Evolutionary conservation across 2,888 invertebrate species (phyloP), one percentile per base, ranked within the genome.

Genomic region (Xestia c-nigrum): DNA sequence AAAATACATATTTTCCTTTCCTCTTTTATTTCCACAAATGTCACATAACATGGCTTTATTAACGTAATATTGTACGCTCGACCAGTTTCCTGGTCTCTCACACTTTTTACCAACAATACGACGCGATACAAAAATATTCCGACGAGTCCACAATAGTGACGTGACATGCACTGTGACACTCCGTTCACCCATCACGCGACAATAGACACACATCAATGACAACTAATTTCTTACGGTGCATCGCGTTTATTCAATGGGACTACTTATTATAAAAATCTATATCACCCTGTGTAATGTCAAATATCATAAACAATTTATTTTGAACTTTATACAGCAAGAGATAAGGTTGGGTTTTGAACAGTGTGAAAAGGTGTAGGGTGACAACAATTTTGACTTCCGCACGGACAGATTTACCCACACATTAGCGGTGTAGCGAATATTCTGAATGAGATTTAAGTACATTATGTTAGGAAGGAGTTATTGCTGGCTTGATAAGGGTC

Each of bases 221-320:
- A 91, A 91, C 95, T 96, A 96, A 96, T 96, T 96, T 93, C 95
- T 94, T 95, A 95, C 95, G 96, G 94, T 94, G 88, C 93, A 92
- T 91, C 94, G 94, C 94, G 91, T 93, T 93, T 90, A 93, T 94
- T 93, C 93, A 91, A 92, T 91, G 87, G 89, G 87, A 90, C 90
- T 90, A 88, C 85, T 88, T 85, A 79, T 85, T 87, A 86, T 84
- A 87, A 87, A 88, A 89, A 84, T 81, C 74, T 82, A 85, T 88
- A 90, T 88, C 88, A 86, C 74, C 71, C 87, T 87, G 80, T 83
- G 85, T 84, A 77, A 71, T 71, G 59, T 63, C 46, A 71, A 72
- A 73, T 5, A 0, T 14, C 9, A 5, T 0, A 0, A 3, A 19
- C 68, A 80, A 31, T 4, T 21, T 3, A 89, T 72, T 85, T 81